A percentile compares a stretch with the other conserved stretches of the same genome.
These are phyloP conservation scores for Falcaria lacertinaria DNA, from an alignment of 2,888 invertebrate species.

Conservation along the genomic window DNA sequence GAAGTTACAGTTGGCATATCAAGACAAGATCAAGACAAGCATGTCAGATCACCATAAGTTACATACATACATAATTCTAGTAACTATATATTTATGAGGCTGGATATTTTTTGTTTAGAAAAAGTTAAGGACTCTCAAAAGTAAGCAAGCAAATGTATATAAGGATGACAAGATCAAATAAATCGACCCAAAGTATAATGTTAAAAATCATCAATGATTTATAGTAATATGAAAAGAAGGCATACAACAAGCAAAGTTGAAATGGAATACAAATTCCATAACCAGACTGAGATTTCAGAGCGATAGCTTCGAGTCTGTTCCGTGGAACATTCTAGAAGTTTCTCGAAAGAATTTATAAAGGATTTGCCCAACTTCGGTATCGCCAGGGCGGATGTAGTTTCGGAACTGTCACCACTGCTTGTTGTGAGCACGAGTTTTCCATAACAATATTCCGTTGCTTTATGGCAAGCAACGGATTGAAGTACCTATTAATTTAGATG, in stretches of 20 bases:
- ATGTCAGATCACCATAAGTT: too few relatives aligned
- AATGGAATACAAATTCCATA: conserved; percentile 6
- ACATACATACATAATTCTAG: too few relatives aligned
- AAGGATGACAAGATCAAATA: too few relatives aligned
- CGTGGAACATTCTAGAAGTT: conserved; percentile 17
- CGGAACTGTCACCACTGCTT: conserved; percentile 2
- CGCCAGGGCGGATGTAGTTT: conserved; percentile 7
- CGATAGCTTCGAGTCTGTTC: conserved; percentile 9
- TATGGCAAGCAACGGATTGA: too few relatives aligned
- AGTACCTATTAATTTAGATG: background rate
- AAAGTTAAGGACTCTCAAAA: too few relatives aligned
- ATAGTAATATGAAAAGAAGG: background rate
- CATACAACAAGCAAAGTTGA: background rate
- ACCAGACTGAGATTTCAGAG: conserved; percentile 14
- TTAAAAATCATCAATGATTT: background rate
- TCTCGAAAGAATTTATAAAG: conserved; percentile 15
- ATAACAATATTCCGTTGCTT: background rate
- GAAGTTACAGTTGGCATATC: too few relatives aligned
- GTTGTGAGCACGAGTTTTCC: background rate
- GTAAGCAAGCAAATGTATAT: too few relatives aligned
- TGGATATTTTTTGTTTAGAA: too few relatives aligned
- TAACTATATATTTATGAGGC: too few relatives aligned
- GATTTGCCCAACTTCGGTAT: conserved; percentile 12
- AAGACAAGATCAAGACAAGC: too few relatives aligned
- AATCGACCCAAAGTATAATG: too few relatives aligned